Conservation (phyloP, 2,797 vertebrate species). For the Karalla daura region DNA sequence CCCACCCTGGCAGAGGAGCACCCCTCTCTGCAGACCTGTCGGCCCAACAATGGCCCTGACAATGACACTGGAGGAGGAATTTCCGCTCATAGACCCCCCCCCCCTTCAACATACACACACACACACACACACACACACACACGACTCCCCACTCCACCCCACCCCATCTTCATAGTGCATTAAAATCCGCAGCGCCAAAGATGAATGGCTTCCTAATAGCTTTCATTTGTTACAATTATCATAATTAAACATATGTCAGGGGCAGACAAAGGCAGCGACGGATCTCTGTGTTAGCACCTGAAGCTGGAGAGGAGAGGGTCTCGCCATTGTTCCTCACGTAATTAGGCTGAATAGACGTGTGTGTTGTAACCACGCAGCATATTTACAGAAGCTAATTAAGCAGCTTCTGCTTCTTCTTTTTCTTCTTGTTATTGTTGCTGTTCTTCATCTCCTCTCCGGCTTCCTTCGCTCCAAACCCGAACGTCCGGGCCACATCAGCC, state of each 20-base stretch:
- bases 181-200: slow-evolving; percentile 60
- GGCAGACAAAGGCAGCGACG: slow-evolving; percentile 65
- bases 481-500: slow-evolving; percentile 76
- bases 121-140: slow-evolving; percentile 20
- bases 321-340: slow-evolving; percentile 52
- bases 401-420: slow-evolving; percentile 18
- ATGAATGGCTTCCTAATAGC: slow-evolving; percentile 78
- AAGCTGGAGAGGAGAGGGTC: slow-evolving; percentile 50
- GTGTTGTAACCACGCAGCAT: slow-evolving; percentile 36
- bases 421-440: too few species aligned
- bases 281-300: slow-evolving; percentile 74
- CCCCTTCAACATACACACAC: slow-evolving; percentile 7
- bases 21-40: slow-evolving; percentile 76
- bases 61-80: slow-evolving; percentile 82
- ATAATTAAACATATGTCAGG: slow-evolving; percentile 80
- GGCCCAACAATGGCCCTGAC: slow-evolving; percentile 80
- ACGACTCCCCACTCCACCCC: slow-evolving; percentile 22
- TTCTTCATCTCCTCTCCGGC: too few species aligned
- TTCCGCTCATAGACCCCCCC: slow-evolving; percentile 36
- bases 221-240: slow-evolving; percentile 83
- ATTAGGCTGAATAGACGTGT: slow-evolving; percentile 52
- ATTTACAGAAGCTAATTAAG: slow-evolving; percentile 61
- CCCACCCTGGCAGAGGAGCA: slow-evolving; percentile 75
- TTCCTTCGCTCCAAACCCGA: too few species aligned
- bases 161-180: slow-evolving; percentile 57